A percentile compares a stretch with the other conserved stretches of the same genome.
phyloP scores from a whole-genome alignment of 2,888 invertebrate species.

The Hirtodrosophila cameraria region DNA sequence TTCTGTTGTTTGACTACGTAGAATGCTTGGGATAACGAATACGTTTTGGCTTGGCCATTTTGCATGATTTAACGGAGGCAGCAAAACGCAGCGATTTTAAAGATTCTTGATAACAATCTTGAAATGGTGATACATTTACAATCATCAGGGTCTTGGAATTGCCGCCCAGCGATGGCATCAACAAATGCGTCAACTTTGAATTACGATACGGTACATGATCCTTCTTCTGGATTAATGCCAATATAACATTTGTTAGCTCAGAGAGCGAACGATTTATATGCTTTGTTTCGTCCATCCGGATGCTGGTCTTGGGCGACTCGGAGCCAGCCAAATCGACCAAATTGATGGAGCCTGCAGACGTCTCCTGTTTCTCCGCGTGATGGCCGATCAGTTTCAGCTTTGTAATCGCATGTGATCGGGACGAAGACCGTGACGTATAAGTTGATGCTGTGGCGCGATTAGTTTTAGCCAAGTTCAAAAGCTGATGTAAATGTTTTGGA shows the following conservation, averaged over 20 bases:
- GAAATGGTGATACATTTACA: constrained; percentile 94
- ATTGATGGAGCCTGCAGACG: constrained; percentile 89
- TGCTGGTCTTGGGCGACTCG: constrained; percentile 89
- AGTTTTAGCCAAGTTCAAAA: constrained; percentile 90
- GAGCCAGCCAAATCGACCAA: constrained; percentile 95
- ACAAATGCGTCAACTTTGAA: constrained; percentile 93
- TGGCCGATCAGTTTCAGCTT: constrained; percentile 89
- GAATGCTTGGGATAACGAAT: constrained; percentile 84
- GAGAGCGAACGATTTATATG: constrained; percentile 93
- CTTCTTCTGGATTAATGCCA: constrained; percentile 92
- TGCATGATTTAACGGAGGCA: constrained; percentile 92
- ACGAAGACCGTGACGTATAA: constrained; percentile 86
- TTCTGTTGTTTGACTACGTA: constrained; percentile 31
- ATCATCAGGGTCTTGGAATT: constrained; percentile 97
- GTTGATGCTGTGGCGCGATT: constrained; percentile 93
- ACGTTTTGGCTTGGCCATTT: constrained; percentile 89
- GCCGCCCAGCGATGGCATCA: constrained; percentile 96
- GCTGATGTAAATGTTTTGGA: constrained; percentile 88
- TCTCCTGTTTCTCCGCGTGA: constrained; percentile 87
- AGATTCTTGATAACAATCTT: constrained; percentile 93
- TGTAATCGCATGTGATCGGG: constrained; percentile 89
- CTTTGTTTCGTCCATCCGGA: constrained; percentile 92
- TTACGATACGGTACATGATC: constrained; percentile 95
- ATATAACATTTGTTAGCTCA: constrained; percentile 91
- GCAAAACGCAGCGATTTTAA: constrained; percentile 95